Evolutionary conservation across 2,113 vertebrate species (phyloP).

Genomic region (Cyprinodon variegatus): DNA sequence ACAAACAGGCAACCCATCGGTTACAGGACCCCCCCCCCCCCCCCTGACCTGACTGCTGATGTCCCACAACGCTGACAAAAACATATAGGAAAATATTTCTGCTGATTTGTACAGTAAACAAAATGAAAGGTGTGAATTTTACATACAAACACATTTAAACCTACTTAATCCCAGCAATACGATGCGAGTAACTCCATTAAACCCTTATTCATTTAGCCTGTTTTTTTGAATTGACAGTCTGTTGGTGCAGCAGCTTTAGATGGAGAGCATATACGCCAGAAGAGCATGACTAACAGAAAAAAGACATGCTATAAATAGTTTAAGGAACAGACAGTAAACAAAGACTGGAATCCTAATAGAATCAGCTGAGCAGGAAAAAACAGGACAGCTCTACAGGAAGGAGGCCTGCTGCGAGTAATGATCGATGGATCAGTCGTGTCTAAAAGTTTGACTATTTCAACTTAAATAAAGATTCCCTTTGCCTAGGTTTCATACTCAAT

Average conservation of each 20-base stretch:
- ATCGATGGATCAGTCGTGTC: constrained; percentile 42
- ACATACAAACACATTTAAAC: neutral
- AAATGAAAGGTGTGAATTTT: neutral
- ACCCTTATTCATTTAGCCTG: constrained; percentile 7
- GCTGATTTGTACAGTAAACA: neutral
- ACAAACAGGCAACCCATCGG: too few relatives aligned
- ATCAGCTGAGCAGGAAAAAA: constrained; percentile 20
- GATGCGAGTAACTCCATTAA: constrained; percentile 17
- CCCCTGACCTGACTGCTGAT: too few relatives aligned
- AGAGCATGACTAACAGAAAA: neutral
- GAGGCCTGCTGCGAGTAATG: constrained; percentile 27
- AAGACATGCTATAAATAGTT: constrained; percentile 6
- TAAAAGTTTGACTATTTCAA: constrained; percentile 62
- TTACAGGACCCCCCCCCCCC: too few relatives aligned
- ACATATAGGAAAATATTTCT: neutral
- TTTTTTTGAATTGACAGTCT: constrained; percentile 22
- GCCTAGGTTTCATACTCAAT: constrained; percentile 50
- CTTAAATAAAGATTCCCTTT: constrained; percentile 18
- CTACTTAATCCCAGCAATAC: constrained; percentile 11
- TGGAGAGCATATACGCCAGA: neutral
- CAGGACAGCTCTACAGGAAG: constrained; percentile 33
- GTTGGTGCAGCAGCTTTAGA: neutral
- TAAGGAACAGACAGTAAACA: constrained; percentile 26
- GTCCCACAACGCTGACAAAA: neutral
- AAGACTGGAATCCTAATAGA: constrained; percentile 2